These are phyloP conservation scores for Nasonia giraulti DNA, from an alignment of 1,140 invertebrate genomes.

Conservation along the genomic window DNA sequence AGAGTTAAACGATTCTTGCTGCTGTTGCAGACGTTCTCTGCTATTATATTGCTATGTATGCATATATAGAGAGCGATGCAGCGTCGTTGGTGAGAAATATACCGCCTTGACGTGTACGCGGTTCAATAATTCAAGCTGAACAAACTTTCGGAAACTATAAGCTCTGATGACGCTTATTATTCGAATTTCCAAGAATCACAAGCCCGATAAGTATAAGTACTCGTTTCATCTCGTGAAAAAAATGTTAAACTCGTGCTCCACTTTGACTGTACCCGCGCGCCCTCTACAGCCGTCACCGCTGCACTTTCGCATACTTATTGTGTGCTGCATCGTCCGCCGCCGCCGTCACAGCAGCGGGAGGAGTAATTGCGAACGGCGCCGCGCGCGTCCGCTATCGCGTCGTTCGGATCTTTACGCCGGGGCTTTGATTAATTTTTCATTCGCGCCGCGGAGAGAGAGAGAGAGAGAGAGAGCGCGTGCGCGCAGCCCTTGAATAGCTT, in stretches of 20 bases:
- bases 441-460: background rate
- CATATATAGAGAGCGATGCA: background rate
- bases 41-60: background rate
- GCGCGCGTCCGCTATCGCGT: conserved; percentile 23
- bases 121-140: too few species aligned
- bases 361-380: background rate
- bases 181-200: too few species aligned
- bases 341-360: background rate
- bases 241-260: background rate
- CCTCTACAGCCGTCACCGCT: background rate
- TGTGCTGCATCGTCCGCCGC: background rate
- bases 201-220: too few species aligned
- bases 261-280: background rate
- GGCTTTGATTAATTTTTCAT: conserved; percentile 37
- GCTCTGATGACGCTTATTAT: too few species aligned
- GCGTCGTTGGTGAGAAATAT: too few species aligned
- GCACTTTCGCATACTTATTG: background rate
- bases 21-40: too few species aligned
- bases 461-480: background rate
- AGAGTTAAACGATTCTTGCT: background rate
- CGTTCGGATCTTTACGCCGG: conserved; percentile 44
- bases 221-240: background rate
- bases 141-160: background rate
- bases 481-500: conserved; percentile 17
- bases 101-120: too few species aligned